Base-by-base conservation (phyloP, 2,797 vertebrate species). In the Helarctos malayanus region DNA sequence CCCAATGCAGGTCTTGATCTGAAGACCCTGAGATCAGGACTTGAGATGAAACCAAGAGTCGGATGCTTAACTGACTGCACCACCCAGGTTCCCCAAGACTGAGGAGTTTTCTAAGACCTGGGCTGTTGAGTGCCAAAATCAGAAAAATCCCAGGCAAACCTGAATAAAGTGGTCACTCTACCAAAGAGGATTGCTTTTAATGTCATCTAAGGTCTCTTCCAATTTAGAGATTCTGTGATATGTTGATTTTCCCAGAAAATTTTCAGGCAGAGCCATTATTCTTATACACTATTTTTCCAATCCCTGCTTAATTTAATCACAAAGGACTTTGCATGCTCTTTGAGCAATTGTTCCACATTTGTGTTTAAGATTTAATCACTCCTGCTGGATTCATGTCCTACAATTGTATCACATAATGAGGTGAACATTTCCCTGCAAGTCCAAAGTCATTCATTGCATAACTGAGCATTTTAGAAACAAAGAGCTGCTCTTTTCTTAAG, bases 401-500 rank as follows among this genome's bases (percentile, higher is more conserved):
- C n/a, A 82, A 75, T 80, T 96, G 54, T 69, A 76, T 93, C 84
- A 90, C 23, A 86, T 78, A 69, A 95, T 95, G 81, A 75, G 35
- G 49, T 41, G 76, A 95, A 73, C 65, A 49, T 89, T 94, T 76
- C 45, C 41, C 45, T 81, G 59, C 69, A 97, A 95, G 47, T 69
- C 19, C 69, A 81, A 97, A 94, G 94, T 80, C 79, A 96, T 85
- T 95, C 29, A 84, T 96, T 91, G 85, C 47, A 56, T 85, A 94
- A 92, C 56, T 47, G 45, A 91, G 32, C 63, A 32, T 85, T 97
- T 96, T 80, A 56, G 87, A 95, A 96, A 76, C 35, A 76, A 87
- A 81, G 52, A 79, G 76, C 80, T 97, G 15, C 3, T 79, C 7
- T 61, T 95, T 95, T 94, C 73, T 94, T 56, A 91, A 59, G 80